Percentiles rank a stretch among this genome's conserved stretches.
phyloP scores from a whole-genome alignment of 2,113 vertebrate genomes.

The Neopipo cinnamomea region DNA sequence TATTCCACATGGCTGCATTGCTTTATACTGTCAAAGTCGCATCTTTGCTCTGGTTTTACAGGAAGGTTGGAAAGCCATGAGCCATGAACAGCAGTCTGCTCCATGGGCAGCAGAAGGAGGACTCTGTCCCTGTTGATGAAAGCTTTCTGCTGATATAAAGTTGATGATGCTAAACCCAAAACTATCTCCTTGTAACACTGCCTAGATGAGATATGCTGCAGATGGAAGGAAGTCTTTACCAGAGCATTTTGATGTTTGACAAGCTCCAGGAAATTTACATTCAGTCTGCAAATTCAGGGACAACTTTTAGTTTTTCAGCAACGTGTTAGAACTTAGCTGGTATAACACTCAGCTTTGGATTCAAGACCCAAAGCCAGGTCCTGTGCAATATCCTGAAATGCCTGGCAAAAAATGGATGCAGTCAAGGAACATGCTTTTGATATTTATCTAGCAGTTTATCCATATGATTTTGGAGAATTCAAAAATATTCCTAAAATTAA shows the following conservation, averaged over 20 bases:
- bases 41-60: not conserved
- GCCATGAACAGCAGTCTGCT: rapidly evolving
- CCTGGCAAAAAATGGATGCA: not conserved
- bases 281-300: not conserved
- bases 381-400: not conserved
- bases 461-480: not conserved
- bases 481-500: not conserved
- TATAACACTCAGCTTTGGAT: not conserved
- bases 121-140: not conserved
- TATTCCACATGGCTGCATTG: not conserved
- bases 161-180: not conserved
- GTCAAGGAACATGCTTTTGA: not conserved
- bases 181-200: not conserved
- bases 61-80: not conserved
- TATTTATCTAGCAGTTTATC: not conserved
- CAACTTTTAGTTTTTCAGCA: not conserved
- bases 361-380: not conserved
- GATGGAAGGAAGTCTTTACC: not conserved
- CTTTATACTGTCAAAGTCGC: not conserved
- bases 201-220: not conserved
- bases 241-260: not conserved
- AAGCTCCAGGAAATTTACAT: not conserved
- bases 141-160: not conserved
- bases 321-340: not conserved
- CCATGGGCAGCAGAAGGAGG: not conserved